Evolutionary conservation across 1,140 invertebrate genomes (phyloP).

Genomic region (Anadara kagoshimensis): DNA sequence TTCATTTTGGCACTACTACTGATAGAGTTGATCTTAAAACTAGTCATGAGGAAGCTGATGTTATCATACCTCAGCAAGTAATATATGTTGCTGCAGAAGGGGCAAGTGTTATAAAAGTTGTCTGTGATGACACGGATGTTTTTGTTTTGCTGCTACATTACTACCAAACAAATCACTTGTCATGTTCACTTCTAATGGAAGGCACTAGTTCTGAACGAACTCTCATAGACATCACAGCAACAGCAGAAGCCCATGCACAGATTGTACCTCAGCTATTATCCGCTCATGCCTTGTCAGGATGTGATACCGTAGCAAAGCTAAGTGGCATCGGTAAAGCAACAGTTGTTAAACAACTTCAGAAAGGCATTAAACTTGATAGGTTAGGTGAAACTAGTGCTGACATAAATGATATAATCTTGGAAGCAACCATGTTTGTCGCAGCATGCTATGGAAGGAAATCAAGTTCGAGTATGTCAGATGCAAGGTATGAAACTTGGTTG

Average conservation of each 20-base stretch:
- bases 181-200: background rate
- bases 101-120: background rate
- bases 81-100: background rate
- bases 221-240: background rate
- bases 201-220: background rate
- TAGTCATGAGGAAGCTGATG: background rate
- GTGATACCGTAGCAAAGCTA: conserved; percentile 20
- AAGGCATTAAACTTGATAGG: background rate
- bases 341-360: background rate
- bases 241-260: background rate
- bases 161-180: background rate
- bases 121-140: conserved; percentile 17
- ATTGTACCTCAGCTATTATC: conserved; percentile 1
- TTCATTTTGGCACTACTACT: background rate
- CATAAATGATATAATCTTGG: background rate
- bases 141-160: conserved; percentile 7
- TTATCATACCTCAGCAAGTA: background rate
- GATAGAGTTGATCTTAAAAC: background rate
- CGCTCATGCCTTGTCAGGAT: conserved; percentile 11
- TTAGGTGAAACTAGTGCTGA: background rate
- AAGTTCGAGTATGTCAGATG: too few species aligned
- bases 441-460: background rate
- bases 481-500: too few species aligned
- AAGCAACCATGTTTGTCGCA: background rate
- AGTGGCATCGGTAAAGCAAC: conserved; percentile 11